These are phyloP conservation scores for Blastomussa wellsi DNA, from an alignment of 92 coral and sea anemone species.

Conservation along the genomic window DNA sequence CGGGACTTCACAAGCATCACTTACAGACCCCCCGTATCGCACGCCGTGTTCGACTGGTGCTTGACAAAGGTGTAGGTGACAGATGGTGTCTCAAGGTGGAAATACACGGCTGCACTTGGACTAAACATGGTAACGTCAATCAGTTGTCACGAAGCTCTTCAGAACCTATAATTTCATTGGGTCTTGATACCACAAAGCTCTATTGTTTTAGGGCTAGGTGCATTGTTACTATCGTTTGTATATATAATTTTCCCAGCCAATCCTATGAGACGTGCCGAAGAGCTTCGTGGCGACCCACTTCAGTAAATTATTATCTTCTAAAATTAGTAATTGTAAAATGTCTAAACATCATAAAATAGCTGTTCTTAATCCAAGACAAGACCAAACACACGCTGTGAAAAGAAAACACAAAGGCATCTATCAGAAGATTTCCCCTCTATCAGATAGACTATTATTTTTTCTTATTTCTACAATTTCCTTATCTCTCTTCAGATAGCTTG, in stretches of 20 bases:
- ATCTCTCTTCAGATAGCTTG: constrained; percentile 72
- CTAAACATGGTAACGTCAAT: constrained; percentile 67
- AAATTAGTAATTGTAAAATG: too few species aligned
- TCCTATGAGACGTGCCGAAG: too few species aligned
- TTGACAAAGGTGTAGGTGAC: constrained; percentile 66
- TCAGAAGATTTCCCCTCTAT: not conserved
- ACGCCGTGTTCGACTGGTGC: constrained; percentile 81
- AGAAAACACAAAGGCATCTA: not conserved
- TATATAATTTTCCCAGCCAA: too few species aligned
- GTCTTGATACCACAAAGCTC: too few species aligned
- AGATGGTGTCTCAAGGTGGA: constrained; percentile 87
- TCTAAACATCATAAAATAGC: not conserved
- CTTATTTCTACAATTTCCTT: not conserved
- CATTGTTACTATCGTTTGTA: too few species aligned
- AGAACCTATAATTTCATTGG: too few species aligned
- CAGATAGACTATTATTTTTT: not conserved
- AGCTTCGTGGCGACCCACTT: too few species aligned
- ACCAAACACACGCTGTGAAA: too few species aligned
- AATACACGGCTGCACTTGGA: constrained; percentile 85
- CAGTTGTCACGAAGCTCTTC: too few species aligned
- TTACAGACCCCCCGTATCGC: constrained; percentile 81
- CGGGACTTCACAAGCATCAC: constrained; percentile 46
- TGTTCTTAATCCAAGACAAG: too few species aligned
- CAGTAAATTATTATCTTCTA: too few species aligned
- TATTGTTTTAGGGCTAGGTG: too few species aligned